Percentiles rank a stretch among this genome's conserved stretches.
These are phyloP conservation scores for Gorsachius goisagi DNA, from an alignment of 2,113 vertebrate genomes.

Conservation along the genomic window DNA sequence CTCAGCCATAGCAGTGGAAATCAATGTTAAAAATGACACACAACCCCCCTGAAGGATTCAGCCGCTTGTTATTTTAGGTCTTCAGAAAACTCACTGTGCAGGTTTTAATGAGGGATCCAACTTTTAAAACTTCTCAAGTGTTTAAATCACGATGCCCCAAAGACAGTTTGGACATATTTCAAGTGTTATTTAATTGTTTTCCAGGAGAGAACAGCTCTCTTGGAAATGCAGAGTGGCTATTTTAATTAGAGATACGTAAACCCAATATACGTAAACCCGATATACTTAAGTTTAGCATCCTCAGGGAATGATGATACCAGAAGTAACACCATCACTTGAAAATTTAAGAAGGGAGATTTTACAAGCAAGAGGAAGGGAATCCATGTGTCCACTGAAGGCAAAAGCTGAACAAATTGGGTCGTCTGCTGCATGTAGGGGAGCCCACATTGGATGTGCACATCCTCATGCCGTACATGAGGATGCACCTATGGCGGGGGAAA, in stretches of 20 bases:
- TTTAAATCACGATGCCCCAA: not conserved
- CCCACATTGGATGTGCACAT: accelerated
- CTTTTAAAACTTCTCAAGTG: not conserved
- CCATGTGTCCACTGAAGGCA: accelerated
- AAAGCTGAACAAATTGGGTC: not conserved
- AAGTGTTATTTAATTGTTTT: not conserved
- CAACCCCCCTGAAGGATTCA: not conserved
- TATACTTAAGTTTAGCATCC: not conserved
- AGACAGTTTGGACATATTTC: not conserved
- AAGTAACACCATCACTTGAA: not conserved
- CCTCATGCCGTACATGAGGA: accelerated
- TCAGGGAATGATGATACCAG: not conserved
- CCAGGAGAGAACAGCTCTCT: not conserved
- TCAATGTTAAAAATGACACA: not conserved
- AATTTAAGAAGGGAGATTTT: not conserved
- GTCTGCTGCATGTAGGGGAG: accelerated
- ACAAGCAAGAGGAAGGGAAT: not conserved
- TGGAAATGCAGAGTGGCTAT: not conserved
- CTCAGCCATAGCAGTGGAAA: not conserved
- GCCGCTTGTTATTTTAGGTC: not conserved
- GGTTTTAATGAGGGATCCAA: not conserved
- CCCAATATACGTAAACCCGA: accelerated
- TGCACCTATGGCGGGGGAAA: accelerated
- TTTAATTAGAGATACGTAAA: not conserved
- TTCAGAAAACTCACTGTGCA: not conserved